These are phyloP conservation scores for Phasia obesa DNA, from an alignment of 2,888 invertebrate genomes.

Conservation along the genomic window DNA sequence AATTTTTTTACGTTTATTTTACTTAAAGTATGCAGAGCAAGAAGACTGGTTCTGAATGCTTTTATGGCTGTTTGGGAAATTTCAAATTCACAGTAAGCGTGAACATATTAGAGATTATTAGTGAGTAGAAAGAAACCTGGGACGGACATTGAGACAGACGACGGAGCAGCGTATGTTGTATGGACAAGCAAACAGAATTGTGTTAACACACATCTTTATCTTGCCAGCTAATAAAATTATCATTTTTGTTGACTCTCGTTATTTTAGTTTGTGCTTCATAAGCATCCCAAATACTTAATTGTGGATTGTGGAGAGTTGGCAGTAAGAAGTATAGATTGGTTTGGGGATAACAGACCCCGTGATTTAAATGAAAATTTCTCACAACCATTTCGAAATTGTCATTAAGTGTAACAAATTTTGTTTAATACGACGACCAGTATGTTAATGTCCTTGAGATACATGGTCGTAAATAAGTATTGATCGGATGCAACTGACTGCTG, in stretches of 20 bases:
- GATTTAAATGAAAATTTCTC: slow-evolving; percentile 42
- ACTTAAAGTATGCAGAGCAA: slow-evolving; percentile 6
- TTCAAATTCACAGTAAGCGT: slow-evolving; percentile 80
- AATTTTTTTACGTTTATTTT: slow-evolving; percentile 15
- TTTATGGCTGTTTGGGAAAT: slow-evolving; percentile 42
- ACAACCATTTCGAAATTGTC: slow-evolving; percentile 49
- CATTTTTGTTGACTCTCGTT: slow-evolving; percentile 51
- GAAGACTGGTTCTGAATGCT: slow-evolving; percentile 18
- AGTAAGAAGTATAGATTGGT: slow-evolving; percentile 24
- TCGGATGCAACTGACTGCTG: slow-evolving; percentile 22
- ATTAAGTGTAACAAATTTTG: slow-evolving; percentile 58
- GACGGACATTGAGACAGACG: slow-evolving; percentile 48
- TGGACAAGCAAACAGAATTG: slow-evolving; percentile 72
- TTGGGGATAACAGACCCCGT: slow-evolving; percentile 20
- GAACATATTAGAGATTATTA: slow-evolving; percentile 80
- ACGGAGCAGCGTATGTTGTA: slow-evolving; percentile 40
- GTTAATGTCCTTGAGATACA: slow-evolving; percentile 41
- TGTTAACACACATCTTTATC: slow-evolving; percentile 73
- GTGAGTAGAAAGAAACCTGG: slow-evolving; percentile 65
- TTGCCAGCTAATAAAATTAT: slow-evolving; percentile 69
- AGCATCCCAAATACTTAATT: slow-evolving; percentile 19
- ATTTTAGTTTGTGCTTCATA: not conserved
- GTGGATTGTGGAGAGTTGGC: not conserved
- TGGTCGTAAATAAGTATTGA: slow-evolving; percentile 35
- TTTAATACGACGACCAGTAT: slow-evolving; percentile 41